These are phyloP conservation scores for Corynorhinus townsendii DNA, from an alignment of 2,113 vertebrate species.

Conservation along the genomic window DNA sequence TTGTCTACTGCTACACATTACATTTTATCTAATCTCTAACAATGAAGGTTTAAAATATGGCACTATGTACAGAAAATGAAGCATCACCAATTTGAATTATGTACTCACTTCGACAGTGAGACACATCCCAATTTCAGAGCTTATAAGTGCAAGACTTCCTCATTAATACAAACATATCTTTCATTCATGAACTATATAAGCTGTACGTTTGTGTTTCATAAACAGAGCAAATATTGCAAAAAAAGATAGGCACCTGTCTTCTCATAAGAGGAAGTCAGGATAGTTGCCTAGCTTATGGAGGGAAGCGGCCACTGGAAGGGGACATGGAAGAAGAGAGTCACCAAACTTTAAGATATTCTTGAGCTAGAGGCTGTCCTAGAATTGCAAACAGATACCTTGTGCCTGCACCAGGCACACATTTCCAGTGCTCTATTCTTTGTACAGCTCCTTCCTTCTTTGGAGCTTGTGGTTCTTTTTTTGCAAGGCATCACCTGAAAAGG, in stretches of 20 bases:
- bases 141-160: not conserved
- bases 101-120: not conserved
- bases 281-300: not conserved
- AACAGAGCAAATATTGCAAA: not conserved
- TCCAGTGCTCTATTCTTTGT: not conserved
- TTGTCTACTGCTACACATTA: not conserved
- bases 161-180: not conserved
- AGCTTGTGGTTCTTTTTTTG: not conserved
- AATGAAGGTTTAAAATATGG: not conserved
- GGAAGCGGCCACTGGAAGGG: not conserved
- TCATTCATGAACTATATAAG: not conserved
- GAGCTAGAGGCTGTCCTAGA: not conserved
- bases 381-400: not conserved
- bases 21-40: not conserved
- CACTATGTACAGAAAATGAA: not conserved
- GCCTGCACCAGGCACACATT: fast-evolving
- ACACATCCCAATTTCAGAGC: not conserved
- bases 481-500: not conserved
- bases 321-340: not conserved
- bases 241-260: not conserved
- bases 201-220: not conserved
- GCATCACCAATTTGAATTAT: not conserved
- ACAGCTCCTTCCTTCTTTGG: not conserved
- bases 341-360: not conserved
- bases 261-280: not conserved